Evolutionary conservation across 2,888 invertebrate species (phyloP).

Genomic region (Harmothoe impar): DNA sequence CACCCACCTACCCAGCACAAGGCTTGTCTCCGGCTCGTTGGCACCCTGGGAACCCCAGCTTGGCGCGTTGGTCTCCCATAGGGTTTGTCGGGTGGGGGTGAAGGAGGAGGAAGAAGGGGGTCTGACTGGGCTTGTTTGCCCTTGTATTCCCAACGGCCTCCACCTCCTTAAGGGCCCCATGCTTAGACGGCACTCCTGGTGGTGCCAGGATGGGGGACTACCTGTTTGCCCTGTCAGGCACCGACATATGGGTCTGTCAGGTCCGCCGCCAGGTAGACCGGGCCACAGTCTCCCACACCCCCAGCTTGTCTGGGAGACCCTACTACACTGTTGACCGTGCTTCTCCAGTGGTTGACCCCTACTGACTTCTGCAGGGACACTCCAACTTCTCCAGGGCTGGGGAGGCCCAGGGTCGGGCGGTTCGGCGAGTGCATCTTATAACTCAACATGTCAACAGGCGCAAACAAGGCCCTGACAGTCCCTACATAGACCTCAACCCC

Average conservation of each 20-base stretch:
- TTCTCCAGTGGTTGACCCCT: conserved; percentile 54
- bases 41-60: neutral
- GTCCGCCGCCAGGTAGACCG: conserved; percentile 54
- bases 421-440: conserved; percentile 40
- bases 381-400: conserved; percentile 29
- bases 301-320: neutral
- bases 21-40: conserved; percentile 3
- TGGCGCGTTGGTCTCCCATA: neutral
- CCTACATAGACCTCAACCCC: neutral
- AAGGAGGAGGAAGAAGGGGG: neutral
- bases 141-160: neutral
- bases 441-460: conserved; percentile 55
- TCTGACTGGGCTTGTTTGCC: conserved; percentile 31
- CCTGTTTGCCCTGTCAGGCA: conserved; percentile 56
- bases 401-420: neutral
- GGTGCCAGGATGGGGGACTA: conserved; percentile 48
- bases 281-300: neutral
- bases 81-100: neutral
- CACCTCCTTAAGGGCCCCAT: conserved; percentile 45
- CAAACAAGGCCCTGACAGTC: conserved; percentile 14
- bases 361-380: conserved; percentile 23
- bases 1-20: neutral
- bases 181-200: conserved; percentile 41
- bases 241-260: conserved; percentile 57
- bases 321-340: conserved; percentile 54